A percentile compares a stretch with the other conserved stretches of the same genome.
These are phyloP conservation scores for Priocnemis perturbator DNA, from an alignment of 2,888 invertebrate species.

Conservation along the genomic window DNA sequence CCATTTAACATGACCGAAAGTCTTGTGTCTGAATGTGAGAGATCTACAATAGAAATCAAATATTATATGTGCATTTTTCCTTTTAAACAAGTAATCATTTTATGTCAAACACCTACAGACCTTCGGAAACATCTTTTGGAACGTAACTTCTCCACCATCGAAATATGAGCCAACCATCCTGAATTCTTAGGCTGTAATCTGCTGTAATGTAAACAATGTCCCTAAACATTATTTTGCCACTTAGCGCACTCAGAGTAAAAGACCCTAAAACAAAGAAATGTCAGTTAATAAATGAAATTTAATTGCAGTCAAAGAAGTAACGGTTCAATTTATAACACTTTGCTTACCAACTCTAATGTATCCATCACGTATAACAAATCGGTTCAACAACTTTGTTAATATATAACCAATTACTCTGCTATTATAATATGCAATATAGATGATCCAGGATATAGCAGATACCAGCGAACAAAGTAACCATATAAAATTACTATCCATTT, in stretches of 20 bases:
- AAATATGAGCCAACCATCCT: conserved; percentile 98
- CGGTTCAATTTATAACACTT: neutral
- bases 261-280: conserved; percentile 82
- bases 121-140: conserved; percentile 96
- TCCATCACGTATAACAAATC: conserved; percentile 89
- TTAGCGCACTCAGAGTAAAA: conserved; percentile 94
- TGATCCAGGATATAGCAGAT: conserved; percentile 92
- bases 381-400: conserved; percentile 91
- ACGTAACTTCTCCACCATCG: conserved; percentile 98
- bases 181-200: conserved; percentile 93
- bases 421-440: conserved; percentile 96
- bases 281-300: neutral
- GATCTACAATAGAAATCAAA: conserved; percentile 80
- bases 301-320: too few relatives aligned
- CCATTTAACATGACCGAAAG: conserved; percentile 94
- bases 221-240: conserved; percentile 98
- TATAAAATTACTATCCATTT: conserved; percentile 86
- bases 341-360: conserved; percentile 91
- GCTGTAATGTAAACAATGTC: conserved; percentile 96
- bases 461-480: conserved; percentile 88
- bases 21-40: conserved; percentile 95
- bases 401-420: conserved; percentile 93
- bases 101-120: conserved; percentile 74
- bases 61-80: conserved; percentile 6
- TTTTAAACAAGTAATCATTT: neutral